Conservation (phyloP, 2,888 invertebrate species). For the Trichogramma dendrolimi region DNA sequence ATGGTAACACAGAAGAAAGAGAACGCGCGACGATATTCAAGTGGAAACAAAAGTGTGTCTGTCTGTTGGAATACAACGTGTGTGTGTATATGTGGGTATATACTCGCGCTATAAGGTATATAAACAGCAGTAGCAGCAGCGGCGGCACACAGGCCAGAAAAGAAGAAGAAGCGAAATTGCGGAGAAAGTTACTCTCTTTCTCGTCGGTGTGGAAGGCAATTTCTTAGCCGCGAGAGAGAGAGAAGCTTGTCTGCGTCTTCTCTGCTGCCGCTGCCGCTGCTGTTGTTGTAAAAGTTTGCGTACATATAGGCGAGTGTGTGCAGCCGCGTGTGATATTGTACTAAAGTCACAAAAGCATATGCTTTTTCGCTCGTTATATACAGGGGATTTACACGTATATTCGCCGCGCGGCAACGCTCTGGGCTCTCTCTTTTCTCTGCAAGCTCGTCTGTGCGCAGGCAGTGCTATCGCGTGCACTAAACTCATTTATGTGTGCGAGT, state of each 20-base stretch:
- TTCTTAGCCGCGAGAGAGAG: slow-evolving; percentile 34
- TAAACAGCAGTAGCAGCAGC: too few species aligned
- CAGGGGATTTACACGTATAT: not conserved
- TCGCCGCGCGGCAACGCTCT: too few species aligned
- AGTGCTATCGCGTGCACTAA: too few species aligned
- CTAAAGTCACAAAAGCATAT: not conserved
- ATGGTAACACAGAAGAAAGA: too few species aligned
- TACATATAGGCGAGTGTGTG: too few species aligned
- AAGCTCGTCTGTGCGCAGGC: too few species aligned
- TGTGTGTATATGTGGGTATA: too few species aligned
- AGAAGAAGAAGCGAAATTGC: slow-evolving; percentile 25
- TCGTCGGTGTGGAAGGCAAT: slow-evolving; percentile 36
- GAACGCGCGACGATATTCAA: slow-evolving; percentile 3
- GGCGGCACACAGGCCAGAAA: slow-evolving; percentile 15
- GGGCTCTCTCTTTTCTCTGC: too few species aligned
- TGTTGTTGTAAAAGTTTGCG: too few species aligned
- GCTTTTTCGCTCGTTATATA: not conserved
- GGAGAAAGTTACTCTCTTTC: slow-evolving; percentile 22
- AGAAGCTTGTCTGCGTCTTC: slow-evolving; percentile 33
- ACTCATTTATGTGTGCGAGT: too few species aligned
- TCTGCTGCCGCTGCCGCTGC: not conserved
- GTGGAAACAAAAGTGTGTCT: slow-evolving; percentile 9
- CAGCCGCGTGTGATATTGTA: not conserved
- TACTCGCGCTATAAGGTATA: too few species aligned
- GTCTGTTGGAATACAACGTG: too few species aligned